Percentiles rank a stretch among this genome's conserved stretches.
phyloP scores from a whole-genome alignment of 2,888 invertebrate genomes.

The Agriopis aurantiaria region DNA sequence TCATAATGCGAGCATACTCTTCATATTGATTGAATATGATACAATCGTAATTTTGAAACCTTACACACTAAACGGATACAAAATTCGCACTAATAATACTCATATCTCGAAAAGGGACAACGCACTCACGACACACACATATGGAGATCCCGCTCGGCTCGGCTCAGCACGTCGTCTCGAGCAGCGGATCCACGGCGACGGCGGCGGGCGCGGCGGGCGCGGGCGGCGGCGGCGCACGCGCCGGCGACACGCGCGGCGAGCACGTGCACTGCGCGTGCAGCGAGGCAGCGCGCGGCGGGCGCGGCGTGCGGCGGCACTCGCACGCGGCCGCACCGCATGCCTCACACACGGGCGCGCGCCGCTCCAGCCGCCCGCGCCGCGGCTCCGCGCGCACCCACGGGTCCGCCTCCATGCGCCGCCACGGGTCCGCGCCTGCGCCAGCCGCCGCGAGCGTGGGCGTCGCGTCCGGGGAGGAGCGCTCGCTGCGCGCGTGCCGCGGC shows the following conservation, averaged over 20 bases:
- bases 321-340: conserved; percentile 60
- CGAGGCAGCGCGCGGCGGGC: conserved; percentile 42
- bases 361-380: conserved; percentile 48
- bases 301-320: conserved; percentile 61
- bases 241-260: conserved; percentile 61
- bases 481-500: conserved; percentile 56
- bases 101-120: conserved; percentile 61
- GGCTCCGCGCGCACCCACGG: conserved; percentile 52
- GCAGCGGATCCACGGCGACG: conserved; percentile 67
- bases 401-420: conserved; percentile 73
- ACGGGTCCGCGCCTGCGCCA: conserved; percentile 55
- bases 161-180: conserved; percentile 78
- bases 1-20: conserved; percentile 59
- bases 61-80: conserved; percentile 80
- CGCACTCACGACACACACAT: conserved; percentile 21
- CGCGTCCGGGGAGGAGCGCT: conserved; percentile 66
- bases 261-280: conserved; percentile 52
- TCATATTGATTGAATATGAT: conserved; percentile 69
- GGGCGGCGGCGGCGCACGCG: conserved; percentile 51
- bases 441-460: conserved; percentile 45
- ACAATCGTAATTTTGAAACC: conserved; percentile 82
- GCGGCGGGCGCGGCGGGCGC: conserved; percentile 43
- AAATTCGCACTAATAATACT: conserved; percentile 85
- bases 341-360: conserved; percentile 51
- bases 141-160: neutral